Conservation (phyloP, 2,888 invertebrate species). For the Ectemnius lituratus region DNA sequence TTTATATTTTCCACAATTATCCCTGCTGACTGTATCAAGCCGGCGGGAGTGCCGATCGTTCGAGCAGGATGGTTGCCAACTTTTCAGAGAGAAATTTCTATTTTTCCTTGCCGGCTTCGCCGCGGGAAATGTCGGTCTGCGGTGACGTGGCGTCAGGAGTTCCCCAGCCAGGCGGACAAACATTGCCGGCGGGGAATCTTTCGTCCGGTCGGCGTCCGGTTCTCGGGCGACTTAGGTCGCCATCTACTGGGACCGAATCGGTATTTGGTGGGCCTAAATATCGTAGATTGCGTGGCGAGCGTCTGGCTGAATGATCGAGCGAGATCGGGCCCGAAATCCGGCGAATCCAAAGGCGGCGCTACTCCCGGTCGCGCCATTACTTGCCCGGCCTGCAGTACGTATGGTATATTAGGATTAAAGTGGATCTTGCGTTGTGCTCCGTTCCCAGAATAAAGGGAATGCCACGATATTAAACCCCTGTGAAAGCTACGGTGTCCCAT, state of each 20-base stretch:
- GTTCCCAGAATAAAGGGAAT: constrained; percentile 73
- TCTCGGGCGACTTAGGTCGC: constrained; percentile 24
- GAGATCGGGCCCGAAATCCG: background rate
- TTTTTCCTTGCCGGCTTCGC: constrained; percentile 33
- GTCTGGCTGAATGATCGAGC: constrained; percentile 13
- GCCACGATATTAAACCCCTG: constrained; percentile 69
- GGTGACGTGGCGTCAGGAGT: constrained; percentile 37
- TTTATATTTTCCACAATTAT: constrained; percentile 60
- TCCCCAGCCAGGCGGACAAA: constrained; percentile 59
- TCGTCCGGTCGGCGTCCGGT: constrained; percentile 45
- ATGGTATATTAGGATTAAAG: constrained; percentile 74
- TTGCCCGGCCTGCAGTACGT: constrained; percentile 56
- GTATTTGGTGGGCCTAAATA: constrained; percentile 23
- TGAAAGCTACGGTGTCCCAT: constrained; percentile 53
- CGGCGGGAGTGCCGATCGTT: background rate
- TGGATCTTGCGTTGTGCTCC: constrained; percentile 67
- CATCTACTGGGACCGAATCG: constrained; percentile 31
- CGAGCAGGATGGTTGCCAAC: background rate
- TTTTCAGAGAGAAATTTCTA: constrained; percentile 62
- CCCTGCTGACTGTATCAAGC: background rate
- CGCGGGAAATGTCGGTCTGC: background rate
- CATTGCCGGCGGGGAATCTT: constrained; percentile 56
- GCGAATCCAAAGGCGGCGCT: background rate
- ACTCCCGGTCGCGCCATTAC: constrained; percentile 51
- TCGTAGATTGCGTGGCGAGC: constrained; percentile 24